Evolutionary conservation across 2,888 invertebrate genomes (phyloP).

Genomic region (Lumbricus terrestris): DNA sequence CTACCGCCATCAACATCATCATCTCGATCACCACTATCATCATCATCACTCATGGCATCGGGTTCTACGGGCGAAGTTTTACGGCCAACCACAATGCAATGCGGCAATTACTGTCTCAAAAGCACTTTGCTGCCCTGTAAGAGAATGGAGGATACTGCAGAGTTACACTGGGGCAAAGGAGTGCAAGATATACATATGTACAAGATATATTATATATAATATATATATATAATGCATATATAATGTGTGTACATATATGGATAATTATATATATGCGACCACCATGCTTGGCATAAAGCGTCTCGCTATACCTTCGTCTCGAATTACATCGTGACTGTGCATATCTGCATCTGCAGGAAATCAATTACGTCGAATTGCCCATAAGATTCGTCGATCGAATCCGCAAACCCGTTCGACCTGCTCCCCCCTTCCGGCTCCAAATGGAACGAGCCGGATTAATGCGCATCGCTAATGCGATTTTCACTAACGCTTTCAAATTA

Average conservation of each 20-base stretch:
- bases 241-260: too few species aligned
- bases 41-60: neutral
- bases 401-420: neutral
- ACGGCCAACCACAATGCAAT: neutral
- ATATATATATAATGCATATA: too few species aligned
- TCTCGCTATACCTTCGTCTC: conserved; percentile 3
- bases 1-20: neutral
- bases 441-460: neutral
- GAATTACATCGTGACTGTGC: neutral
- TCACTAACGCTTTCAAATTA: neutral
- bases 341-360: neutral
- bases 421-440: neutral
- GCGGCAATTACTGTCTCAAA: neutral
- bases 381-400: neutral
- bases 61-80: too few species aligned
- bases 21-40: neutral
- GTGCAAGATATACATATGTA: too few species aligned
- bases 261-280: too few species aligned
- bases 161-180: neutral
- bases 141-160: neutral
- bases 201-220: too few species aligned
- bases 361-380: neutral
- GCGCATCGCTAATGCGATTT: neutral
- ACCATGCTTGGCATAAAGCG: neutral
- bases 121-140: neutral